Percentiles rank a stretch among this genome's conserved stretches.
Conservation (phyloP, 2,797 vertebrate genomes). For the Balearica regulorum region DNA sequence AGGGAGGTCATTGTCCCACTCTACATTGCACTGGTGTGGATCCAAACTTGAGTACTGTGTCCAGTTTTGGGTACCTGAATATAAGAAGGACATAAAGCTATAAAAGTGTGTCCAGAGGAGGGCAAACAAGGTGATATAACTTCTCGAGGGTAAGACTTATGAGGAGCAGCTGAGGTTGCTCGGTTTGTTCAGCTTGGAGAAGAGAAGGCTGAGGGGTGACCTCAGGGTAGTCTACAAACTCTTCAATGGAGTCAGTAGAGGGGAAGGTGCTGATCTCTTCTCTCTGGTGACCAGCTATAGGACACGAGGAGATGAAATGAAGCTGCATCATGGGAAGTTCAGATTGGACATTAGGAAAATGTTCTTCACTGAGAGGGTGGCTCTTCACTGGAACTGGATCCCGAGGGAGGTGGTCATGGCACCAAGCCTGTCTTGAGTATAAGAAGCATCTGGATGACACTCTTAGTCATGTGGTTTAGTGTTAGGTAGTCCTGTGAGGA, state of each 20-base stretch:
- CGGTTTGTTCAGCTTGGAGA: too few relatives aligned
- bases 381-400: background rate
- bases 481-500: background rate
- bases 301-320: background rate
- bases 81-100: too few relatives aligned
- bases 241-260: rapidly evolving
- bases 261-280: background rate
- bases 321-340: background rate
- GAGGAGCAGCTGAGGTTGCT: too few relatives aligned
- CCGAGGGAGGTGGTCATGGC: background rate
- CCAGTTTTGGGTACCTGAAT: too few relatives aligned
- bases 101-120: too few relatives aligned
- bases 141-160: too few relatives aligned
- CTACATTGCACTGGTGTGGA: too few relatives aligned
- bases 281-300: background rate
- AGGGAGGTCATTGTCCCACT: too few relatives aligned
- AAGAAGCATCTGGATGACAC: rapidly evolving
- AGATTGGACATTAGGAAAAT: background rate
- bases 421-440: background rate
- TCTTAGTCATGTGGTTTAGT: background rate
- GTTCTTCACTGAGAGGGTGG: background rate
- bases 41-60: too few relatives aligned
- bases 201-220: too few relatives aligned
- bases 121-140: too few relatives aligned
- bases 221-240: background rate